Conservation (phyloP, 2,113 vertebrate species). For the Spizaetus ornatus region DNA sequence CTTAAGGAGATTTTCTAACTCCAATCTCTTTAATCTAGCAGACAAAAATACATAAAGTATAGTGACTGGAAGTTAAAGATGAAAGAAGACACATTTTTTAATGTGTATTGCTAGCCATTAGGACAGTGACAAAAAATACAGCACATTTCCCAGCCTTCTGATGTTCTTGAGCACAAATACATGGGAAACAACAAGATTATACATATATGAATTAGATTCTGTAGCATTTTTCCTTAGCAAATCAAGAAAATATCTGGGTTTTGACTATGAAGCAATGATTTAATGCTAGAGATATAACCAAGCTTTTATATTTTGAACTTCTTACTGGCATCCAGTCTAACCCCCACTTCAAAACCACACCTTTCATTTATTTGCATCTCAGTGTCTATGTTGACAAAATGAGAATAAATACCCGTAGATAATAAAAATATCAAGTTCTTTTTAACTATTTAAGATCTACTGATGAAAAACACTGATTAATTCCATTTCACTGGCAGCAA, state of each 20-base stretch:
- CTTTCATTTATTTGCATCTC: background rate
- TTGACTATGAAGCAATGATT: background rate
- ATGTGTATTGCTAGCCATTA: background rate
- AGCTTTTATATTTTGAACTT: background rate
- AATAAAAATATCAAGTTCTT: background rate
- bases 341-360: background rate
- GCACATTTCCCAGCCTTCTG: background rate
- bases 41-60: conserved; percentile 5
- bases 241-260: background rate
- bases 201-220: background rate
- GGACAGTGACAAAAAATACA: background rate
- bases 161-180: background rate
- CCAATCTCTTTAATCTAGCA: background rate
- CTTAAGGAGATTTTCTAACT: conserved; percentile 25
- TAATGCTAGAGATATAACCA: background rate
- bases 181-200: background rate
- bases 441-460: background rate
- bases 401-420: background rate
- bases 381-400: background rate
- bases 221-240: background rate
- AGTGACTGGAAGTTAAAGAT: background rate
- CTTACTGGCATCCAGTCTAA: background rate
- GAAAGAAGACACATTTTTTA: background rate
- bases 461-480: background rate
- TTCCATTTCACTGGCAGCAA: background rate